Percentiles rank a stretch among this genome's conserved stretches.
These are phyloP conservation scores for Mesochorus sp. DNA, from an alignment of 2,888 invertebrate genomes.

Conservation along the genomic window DNA sequence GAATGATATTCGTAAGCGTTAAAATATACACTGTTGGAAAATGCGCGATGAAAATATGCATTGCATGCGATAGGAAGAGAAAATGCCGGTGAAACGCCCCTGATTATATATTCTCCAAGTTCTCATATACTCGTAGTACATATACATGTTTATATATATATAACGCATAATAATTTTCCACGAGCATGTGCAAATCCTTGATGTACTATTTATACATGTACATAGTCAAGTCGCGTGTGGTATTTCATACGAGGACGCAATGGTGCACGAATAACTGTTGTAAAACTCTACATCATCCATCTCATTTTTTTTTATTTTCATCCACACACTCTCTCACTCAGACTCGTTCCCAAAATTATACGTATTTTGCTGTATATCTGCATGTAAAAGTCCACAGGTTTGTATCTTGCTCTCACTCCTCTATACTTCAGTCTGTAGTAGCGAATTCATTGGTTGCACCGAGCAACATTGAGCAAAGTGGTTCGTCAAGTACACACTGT, in stretches of 20 bases:
- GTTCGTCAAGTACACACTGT: slow-evolving; percentile 49
- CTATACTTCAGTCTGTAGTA: neutral
- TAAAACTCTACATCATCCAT: slow-evolving; percentile 63
- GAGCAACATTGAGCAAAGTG: slow-evolving; percentile 39
- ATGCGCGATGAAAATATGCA: slow-evolving; percentile 41
- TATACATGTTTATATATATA: slow-evolving; percentile 8
- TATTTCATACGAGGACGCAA: slow-evolving; percentile 58
- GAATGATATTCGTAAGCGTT: slow-evolving; percentile 5
- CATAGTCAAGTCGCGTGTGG: slow-evolving; percentile 46
- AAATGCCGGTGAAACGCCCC: slow-evolving; percentile 32
- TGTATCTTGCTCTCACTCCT: neutral
- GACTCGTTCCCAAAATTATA: slow-evolving; percentile 43
- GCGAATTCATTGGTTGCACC: slow-evolving; percentile 42
- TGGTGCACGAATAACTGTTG: slow-evolving; percentile 53
- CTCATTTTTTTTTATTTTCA: too few relatives aligned
- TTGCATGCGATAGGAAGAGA: slow-evolving; percentile 2
- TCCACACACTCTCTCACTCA: slow-evolving; percentile 50
- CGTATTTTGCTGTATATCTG: slow-evolving; percentile 16
- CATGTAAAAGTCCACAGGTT: slow-evolving; percentile 1
- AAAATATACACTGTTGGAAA: slow-evolving; percentile 26
- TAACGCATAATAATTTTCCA: slow-evolving; percentile 44
- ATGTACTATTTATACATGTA: slow-evolving; percentile 2
- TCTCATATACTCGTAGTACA: slow-evolving; percentile 2
- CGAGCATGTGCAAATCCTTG: slow-evolving; percentile 8
- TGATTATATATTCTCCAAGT: slow-evolving; percentile 38